Base-by-base conservation (phyloP, 2,113 vertebrate species). In the Eolophus roseicapilla region DNA sequence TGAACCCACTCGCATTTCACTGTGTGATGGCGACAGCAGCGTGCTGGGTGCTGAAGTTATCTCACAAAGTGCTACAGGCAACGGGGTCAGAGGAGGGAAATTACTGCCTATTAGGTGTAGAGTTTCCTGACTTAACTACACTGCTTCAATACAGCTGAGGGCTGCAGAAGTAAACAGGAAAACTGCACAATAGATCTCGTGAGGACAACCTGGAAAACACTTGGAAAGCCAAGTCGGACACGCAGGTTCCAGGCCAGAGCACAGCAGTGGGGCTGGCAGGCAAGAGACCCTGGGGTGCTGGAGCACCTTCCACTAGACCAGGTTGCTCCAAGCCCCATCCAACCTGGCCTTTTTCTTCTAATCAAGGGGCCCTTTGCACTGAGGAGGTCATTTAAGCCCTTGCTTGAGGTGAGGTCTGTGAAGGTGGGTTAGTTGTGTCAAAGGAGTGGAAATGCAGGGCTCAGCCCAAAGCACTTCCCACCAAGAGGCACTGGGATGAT, bases 161-260 rank as follows among this genome's bases (percentile, higher is more conserved):
- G 69, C 76, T 94, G 62, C 50, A 3, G 67, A 37, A 53, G 80
- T 79, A 95, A 96, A 97, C 83, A 96, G 96, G 96, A 96, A 95
- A 95, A 52, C 57, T 46, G 28, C 74, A 89, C 94, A 94, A 96
- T 59, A 46, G 77, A 62, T 29, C 62, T 31, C 6, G 0, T 37
- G 46, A 87, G 70, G 86, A 79, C 62, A 82, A 52, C 52, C 55
- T 69, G 70, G 55, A 64, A 84, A 78, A 47, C 73, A 47, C 44
- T 31, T 20, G 77, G 82, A 80, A 92, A 95, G 75, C 81, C 37
- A 68, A 3, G 69, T 33, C 49, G 78, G 85, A 8, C 77, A 62
- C 1, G 11, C 3, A 37, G 71, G 82, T 35, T 67, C 31, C 76
- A 86, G 76, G 80, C 43, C 35, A 75, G 76, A 31, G 75, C 75